Evolutionary conservation across 1,140 invertebrate genomes (phyloP).

Genomic region (Cyclargus thomasi): DNA sequence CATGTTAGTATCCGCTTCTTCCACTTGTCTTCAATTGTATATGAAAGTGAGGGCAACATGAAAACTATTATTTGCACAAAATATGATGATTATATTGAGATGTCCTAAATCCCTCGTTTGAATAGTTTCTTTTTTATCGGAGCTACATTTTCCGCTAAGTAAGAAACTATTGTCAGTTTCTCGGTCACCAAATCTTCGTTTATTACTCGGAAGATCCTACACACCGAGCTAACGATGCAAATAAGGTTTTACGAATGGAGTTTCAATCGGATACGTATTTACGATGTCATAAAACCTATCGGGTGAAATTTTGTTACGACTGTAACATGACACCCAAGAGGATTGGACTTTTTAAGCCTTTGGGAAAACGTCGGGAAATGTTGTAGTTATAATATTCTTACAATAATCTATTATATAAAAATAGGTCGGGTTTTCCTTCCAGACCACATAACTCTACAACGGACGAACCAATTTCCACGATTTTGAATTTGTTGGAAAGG

Average conservation of each 20-base stretch:
- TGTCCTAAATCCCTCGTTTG: neutral
- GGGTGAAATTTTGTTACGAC: constrained; percentile 44
- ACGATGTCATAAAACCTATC: constrained; percentile 53
- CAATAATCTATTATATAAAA: no score
- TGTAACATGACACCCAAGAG: constrained; percentile 13
- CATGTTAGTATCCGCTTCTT: no score
- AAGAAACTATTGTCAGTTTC: neutral
- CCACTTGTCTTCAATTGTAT: no score
- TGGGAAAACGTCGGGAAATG: neutral
- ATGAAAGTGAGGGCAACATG: no score
- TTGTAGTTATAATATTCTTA: no score
- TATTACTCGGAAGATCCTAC: neutral
- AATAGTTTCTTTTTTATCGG: neutral
- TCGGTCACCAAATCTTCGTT: neutral
- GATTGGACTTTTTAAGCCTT: constrained; percentile 15
- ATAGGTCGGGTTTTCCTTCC: no score
- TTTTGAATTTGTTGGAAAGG: no score
- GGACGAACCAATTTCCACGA: no score
- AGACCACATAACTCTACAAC: no score
- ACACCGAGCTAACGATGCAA: constrained; percentile 33
- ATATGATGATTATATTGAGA: no score
- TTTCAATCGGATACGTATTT: constrained; percentile 46
- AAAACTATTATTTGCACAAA: no score
- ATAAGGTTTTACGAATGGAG: constrained; percentile 38
- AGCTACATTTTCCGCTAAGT: neutral